Conservation (phyloP, 2,888 invertebrate genomes). For the Philonicus albiceps region DNA sequence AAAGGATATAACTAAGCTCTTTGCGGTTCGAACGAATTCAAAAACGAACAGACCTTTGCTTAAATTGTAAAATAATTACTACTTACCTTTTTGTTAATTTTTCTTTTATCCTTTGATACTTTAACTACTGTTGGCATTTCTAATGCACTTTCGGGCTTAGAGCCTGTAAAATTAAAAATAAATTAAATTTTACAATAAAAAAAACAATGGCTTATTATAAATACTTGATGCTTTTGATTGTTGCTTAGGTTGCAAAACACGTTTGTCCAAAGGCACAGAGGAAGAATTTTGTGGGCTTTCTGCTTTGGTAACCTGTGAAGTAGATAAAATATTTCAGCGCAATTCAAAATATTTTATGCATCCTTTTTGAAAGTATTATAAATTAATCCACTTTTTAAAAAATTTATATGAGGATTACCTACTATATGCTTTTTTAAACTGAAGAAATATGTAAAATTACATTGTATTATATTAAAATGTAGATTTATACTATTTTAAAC, state of each 20-base stretch:
- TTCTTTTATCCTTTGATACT: constrained; percentile 64
- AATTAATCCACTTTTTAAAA: not conserved
- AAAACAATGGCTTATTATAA: constrained; percentile 50
- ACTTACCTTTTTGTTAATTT: constrained; percentile 69
- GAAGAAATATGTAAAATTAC: no score
- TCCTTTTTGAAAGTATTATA: not conserved
- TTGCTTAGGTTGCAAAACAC: constrained; percentile 74
- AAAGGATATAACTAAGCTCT: no score
- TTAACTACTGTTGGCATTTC: constrained; percentile 64
- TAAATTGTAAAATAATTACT: not conserved
- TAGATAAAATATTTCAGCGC: not conserved
- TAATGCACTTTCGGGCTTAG: constrained; percentile 41
- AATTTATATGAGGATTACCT: no score
- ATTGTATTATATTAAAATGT: no score
- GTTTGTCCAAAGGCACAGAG: constrained; percentile 68
- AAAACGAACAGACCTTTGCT: not conserved
- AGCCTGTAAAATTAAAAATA: constrained; percentile 52
- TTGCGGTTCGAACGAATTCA: no score
- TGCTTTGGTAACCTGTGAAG: constrained; percentile 61
- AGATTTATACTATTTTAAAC: no score
- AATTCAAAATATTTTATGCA: not conserved
- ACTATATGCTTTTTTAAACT: no score
- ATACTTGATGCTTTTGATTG: constrained; percentile 63
- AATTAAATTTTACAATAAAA: not conserved
- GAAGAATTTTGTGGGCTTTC: constrained; percentile 59